These are phyloP conservation scores for Scomber colias DNA, from an alignment of 2,113 vertebrate genomes.

Conservation along the genomic window DNA sequence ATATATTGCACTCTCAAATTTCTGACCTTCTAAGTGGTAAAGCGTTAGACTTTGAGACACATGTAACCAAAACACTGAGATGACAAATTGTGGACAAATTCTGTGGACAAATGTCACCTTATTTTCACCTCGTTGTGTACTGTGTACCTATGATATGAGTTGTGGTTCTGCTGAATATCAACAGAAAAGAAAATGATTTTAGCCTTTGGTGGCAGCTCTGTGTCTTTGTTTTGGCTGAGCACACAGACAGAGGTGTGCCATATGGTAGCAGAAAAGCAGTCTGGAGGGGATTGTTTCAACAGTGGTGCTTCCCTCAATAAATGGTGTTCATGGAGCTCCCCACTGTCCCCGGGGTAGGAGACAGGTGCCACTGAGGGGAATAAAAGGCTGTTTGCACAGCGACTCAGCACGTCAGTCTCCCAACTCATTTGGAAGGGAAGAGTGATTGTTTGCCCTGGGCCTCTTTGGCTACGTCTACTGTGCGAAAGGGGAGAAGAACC, in stretches of 20 bases:
- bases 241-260: slow-evolving; percentile 65
- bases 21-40: neutral
- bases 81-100: too few relatives aligned
- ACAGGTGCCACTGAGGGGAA: slow-evolving; percentile 67
- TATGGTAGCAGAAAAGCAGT: slow-evolving; percentile 76
- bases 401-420: slow-evolving; percentile 51
- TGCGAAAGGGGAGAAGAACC: neutral
- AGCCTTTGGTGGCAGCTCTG: slow-evolving; percentile 37
- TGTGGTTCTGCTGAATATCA: neutral
- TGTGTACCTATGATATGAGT: neutral
- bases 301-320: slow-evolving; percentile 60
- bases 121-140: neutral
- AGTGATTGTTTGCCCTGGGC: slow-evolving; percentile 58
- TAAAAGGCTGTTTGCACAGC: slow-evolving; percentile 67
- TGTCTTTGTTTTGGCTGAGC: slow-evolving; percentile 48
- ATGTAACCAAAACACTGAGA: neutral
- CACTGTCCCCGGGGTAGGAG: slow-evolving; percentile 53
- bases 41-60: neutral
- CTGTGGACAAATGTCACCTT: too few relatives aligned
- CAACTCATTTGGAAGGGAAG: slow-evolving; percentile 40
- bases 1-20: neutral
- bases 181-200: neutral
- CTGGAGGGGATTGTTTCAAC: slow-evolving; percentile 72
- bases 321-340: slow-evolving; percentile 52
- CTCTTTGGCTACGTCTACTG: slow-evolving; percentile 27